Base-by-base conservation (phyloP, 2,113 vertebrate genomes). In the Rattus rattus region DNA sequence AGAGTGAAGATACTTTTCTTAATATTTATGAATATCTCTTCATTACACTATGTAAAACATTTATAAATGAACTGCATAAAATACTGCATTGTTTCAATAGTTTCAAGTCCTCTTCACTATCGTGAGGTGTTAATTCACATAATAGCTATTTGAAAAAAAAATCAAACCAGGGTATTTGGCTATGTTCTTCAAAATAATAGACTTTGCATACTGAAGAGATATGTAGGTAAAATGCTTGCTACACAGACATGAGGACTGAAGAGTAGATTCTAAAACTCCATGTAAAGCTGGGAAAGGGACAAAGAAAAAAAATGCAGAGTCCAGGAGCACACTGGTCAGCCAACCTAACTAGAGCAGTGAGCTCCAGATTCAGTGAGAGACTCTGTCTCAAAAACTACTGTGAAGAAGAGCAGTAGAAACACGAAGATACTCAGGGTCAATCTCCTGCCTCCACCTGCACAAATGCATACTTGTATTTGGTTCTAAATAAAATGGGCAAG, bases 101-200 rank as follows among this genome's bases (percentile, higher is more conserved):
- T 79, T 92, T 92, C n/a, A 95, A 61, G 79, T 49, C n/a, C 16
- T 96, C 88, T 87, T 52, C 1, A 61, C 47, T 61, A n/a, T 36
- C 12, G 9, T 75, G 26, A 95, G 72, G 67, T 69, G 43, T 28
- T 94, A 88, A 84, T 93, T 96, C 72, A 88, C 26, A 43, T 96
- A 30, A 52, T 91, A 52, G 1, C 22, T 13, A 87, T 13, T 72
- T 94, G 47, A 36, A 59, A 90, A 65, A 59, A 87, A 79, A 54
- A 20, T 16, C 24, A 83, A 7, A 65, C 39, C 16, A 49, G 20
- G 12, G 17, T 92, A 11, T 67, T 52, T 73, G 33, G 33, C n/a
- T 39, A 69, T 95, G 8, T 52, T 94, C 33, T 95, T 96, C 75
- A 73, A 96, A 89, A 1, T 73, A 47, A 26, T 63, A 28, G 33